These are phyloP conservation scores for Cheilosia vulpina DNA, from an alignment of 2,888 invertebrate species.

Conservation along the genomic window DNA sequence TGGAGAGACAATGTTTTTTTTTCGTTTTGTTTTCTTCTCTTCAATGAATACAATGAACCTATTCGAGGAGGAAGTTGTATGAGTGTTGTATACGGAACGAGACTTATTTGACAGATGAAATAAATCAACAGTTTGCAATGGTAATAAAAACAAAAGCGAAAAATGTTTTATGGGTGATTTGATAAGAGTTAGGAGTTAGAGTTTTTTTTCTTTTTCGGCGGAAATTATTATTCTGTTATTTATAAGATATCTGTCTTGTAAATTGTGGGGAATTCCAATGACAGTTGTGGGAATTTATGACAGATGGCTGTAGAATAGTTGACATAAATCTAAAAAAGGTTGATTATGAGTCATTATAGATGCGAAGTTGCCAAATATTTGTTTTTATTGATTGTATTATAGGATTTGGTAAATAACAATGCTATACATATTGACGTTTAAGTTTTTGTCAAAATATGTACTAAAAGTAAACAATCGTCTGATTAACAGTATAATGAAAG, in stretches of 20 bases:
- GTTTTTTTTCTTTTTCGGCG: conserved; percentile 3
- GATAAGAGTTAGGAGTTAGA: conserved; percentile 34
- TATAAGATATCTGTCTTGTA: conserved; percentile 2
- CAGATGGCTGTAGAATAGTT: conserved; percentile 50
- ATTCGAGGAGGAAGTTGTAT: conserved; percentile 65
- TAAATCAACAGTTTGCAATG: conserved; percentile 74
- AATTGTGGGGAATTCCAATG: conserved; percentile 19
- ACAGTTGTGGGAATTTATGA: conserved; percentile 50
- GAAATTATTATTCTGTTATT: conserved; percentile 42
- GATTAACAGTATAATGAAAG: too few relatives aligned
- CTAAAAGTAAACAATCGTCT: too few relatives aligned
- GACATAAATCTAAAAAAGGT: conserved; percentile 28
- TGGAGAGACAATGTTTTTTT: conserved; percentile 19
- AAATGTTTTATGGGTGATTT: conserved; percentile 43
- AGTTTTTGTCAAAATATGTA: too few relatives aligned
- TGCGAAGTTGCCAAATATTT: background rate
- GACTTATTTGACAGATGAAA: conserved; percentile 72
- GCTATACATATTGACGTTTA: too few relatives aligned
- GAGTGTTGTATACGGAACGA: conserved; percentile 23
- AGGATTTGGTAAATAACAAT: too few relatives aligned
- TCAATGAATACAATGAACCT: conserved; percentile 70
- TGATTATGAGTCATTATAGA: conserved; percentile 38
- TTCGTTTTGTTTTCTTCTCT: background rate
- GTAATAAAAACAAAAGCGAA: conserved; percentile 43
- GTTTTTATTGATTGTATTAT: background rate